phyloP scores from a whole-genome alignment of 2,888 invertebrate genomes.

The Epinotia ramella region DNA sequence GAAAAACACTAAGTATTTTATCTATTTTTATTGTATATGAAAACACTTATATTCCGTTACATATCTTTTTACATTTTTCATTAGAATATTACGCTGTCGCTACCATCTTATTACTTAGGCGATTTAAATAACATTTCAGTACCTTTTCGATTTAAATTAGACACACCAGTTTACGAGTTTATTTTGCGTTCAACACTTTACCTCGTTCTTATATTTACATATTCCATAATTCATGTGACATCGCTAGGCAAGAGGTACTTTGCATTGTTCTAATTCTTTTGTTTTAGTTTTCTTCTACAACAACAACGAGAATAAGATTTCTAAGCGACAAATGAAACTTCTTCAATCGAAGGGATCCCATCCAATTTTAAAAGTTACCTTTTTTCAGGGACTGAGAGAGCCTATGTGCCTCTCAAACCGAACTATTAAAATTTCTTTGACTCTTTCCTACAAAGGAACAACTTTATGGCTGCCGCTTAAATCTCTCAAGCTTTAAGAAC shows the following conservation, averaged over 20 bases:
- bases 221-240: slow-evolving; percentile 30
- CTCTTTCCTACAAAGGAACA: slow-evolving; percentile 8
- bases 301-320: background rate
- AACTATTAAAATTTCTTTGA: slow-evolving; percentile 57
- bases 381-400: slow-evolving; percentile 66
- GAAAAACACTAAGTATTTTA: slow-evolving; percentile 71
- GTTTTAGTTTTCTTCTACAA: slow-evolving; percentile 13
- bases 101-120: slow-evolving; percentile 55
- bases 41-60: slow-evolving; percentile 68
- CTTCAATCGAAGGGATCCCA: background rate
- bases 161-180: slow-evolving; percentile 24
- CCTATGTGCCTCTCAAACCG: slow-evolving; percentile 61
- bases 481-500: background rate
- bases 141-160: slow-evolving; percentile 32
- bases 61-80: slow-evolving; percentile 56
- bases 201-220: slow-evolving; percentile 32
- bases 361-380: slow-evolving; percentile 47
- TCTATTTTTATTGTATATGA: slow-evolving; percentile 68
- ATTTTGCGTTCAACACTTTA: slow-evolving; percentile 42
- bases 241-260: slow-evolving; percentile 26
- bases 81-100: slow-evolving; percentile 62
- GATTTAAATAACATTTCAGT: slow-evolving; percentile 50
- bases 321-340: slow-evolving; percentile 1
- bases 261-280: slow-evolving; percentile 3
- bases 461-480: background rate